Percentiles rank a stretch among this genome's conserved stretches.
phyloP scores from a whole-genome alignment of 2,888 invertebrate genomes.

The Aquatica leii region DNA sequence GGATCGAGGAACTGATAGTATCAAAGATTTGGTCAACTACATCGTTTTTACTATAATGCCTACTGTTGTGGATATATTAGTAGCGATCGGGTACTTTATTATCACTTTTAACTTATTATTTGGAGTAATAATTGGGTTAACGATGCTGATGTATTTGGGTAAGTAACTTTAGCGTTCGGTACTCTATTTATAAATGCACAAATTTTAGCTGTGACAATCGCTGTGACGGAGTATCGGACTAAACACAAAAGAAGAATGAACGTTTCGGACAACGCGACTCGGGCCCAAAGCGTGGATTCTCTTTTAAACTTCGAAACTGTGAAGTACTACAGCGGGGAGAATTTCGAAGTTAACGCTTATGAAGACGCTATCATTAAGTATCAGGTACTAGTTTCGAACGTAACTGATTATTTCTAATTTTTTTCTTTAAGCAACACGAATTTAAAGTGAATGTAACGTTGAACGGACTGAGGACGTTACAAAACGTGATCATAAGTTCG shows the following conservation, averaged over 20 bases:
- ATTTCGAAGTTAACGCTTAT: slow-evolving; percentile 89
- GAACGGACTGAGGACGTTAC: slow-evolving; percentile 88
- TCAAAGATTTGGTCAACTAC: slow-evolving; percentile 91
- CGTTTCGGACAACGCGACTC: slow-evolving; percentile 89
- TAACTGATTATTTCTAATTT: slow-evolving; percentile 33
- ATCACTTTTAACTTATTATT: slow-evolving; percentile 92
- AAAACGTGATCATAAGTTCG: slow-evolving; percentile 87
- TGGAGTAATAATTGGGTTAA: slow-evolving; percentile 91
- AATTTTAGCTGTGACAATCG: slow-evolving; percentile 81
- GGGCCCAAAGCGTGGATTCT: slow-evolving; percentile 94
- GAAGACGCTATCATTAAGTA: slow-evolving; percentile 83
- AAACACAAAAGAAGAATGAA: slow-evolving; percentile 96
- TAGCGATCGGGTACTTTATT: slow-evolving; percentile 91
- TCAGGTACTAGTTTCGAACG: slow-evolving; percentile 67
- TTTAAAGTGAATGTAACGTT: slow-evolving; percentile 87
- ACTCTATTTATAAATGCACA: neutral
- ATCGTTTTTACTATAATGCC: slow-evolving; percentile 93
- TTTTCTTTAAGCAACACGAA: slow-evolving; percentile 84
- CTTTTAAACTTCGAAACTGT: slow-evolving; percentile 98
- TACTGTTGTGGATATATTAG: slow-evolving; percentile 89
- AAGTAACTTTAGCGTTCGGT: slow-evolving; percentile 60
- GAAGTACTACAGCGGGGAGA: slow-evolving; percentile 95
- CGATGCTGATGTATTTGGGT: slow-evolving; percentile 94
- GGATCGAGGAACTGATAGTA: slow-evolving; percentile 97
- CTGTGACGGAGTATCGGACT: slow-evolving; percentile 96